Evolutionary conservation across 2,113 vertebrate species (phyloP), one percentile per base, ranked within the genome.

Genomic region (Athene noctua): DNA sequence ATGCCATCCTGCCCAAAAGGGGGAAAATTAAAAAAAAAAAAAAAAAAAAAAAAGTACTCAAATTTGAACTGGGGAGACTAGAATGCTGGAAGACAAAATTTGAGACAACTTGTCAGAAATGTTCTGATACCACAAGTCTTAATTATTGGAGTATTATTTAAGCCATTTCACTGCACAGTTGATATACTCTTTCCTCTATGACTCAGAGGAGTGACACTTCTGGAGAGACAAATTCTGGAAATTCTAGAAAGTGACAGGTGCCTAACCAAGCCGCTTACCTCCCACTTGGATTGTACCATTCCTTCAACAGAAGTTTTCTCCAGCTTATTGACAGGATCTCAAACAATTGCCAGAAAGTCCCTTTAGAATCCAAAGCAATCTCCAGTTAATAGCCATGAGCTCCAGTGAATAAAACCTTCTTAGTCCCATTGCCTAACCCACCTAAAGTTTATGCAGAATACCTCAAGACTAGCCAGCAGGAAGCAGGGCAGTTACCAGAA

Each of bases 1-100:
- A 38, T 38, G 18, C 20, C 40, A 65, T 17, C 4, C 30, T 1
- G 0, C 52, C 54, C 23, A 13, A 71, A 94, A 57, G 3, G 2
- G 2, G 0, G 7, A 1, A 9, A 16, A 40, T 40, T 40, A 2
- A 5, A 19, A 5, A 25, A 0, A 7, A 16, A 2, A 5, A 10
- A 6, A 27, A 22, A 1, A 7, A 16, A 2, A 5, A 18, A 6
- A 27, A 20, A 13, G 7, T 67, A 23, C 13, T 59, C 5, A 29
- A 66, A 58, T 86, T 83, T 77, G 29, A 84, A 61, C 14, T 65
- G 17, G 10, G 2, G 4, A 23, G 10, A 42, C 12, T 30, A 9
- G 11, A 55, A 13, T 34, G 15, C 34, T 51, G 5, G 3, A 10
- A 6, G 5, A 55, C 7, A 80, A 79, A 75, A 75, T 19, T 7